Base-by-base conservation (phyloP, 2,113 vertebrate species). In the Desmodus rotundus region DNA sequence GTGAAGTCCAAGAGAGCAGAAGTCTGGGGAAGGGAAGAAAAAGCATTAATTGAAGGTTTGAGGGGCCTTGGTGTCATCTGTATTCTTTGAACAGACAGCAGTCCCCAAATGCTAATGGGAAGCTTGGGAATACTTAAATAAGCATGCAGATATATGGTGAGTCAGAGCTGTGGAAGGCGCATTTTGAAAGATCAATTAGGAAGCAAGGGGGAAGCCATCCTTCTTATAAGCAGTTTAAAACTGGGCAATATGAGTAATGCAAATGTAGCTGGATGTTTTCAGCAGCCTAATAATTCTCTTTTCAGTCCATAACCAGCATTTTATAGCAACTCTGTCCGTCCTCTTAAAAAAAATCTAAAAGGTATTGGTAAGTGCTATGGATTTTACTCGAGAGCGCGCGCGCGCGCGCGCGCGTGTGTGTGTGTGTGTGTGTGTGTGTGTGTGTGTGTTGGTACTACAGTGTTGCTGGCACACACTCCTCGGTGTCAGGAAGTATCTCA, bases 111-210 rank as follows among this genome's bases (percentile, higher is more conserved):
- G 63, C 65, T 50, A 88, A 43, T 7, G 33, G n/a, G 36, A 88
- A 74, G 31, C 70, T 68, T 91, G 56, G 70, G 65, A 74, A 77
- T 67, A 68, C 58, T 92, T 88, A 78, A 87, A 45, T 47, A 95
- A 61, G 83, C 47, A 54, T 63, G 84, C 43, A 31, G 26, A 43
- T 58, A 12, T 45, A 38, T 56, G 19, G 52, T 65, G 50, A 97
- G n/a, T 82, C 50, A 85, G 85, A 63, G 43, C 58, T 83, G 78
- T 33, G 33, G 72, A 77, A 96, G 72, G 67, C 50, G 70, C 26
- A 70, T 76, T 84, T 76, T 88, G 91, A 92, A 88, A 68, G 77
- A 85, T 74, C 74, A 47, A 88, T 88, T 95, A 67, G 28, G 67
- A 68, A n/a, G 36, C 41, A 28, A 9, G 15, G 6, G 43, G 94